These are phyloP conservation scores for Podilymbus podiceps DNA, from an alignment of 2,113 vertebrate species.

Conservation along the genomic window DNA sequence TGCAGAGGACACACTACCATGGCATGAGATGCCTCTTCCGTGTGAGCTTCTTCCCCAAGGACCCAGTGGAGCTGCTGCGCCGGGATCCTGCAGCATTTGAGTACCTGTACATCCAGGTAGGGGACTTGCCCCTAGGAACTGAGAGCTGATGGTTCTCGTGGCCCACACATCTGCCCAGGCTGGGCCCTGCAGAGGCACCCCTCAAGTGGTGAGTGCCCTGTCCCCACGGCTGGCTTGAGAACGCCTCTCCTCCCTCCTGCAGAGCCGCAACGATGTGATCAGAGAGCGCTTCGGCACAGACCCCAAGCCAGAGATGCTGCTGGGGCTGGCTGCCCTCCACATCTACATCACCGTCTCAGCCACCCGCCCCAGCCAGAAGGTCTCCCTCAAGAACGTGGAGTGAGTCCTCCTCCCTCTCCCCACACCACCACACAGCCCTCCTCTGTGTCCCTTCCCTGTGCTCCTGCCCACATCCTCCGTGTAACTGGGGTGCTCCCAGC, in stretches of 20 bases:
- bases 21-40: slow-evolving; percentile 98
- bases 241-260: not conserved
- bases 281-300: slow-evolving; percentile 92
- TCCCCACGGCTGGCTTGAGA: not conserved
- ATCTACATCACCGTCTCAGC: slow-evolving; percentile 97
- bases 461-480: not conserved
- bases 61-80: slow-evolving; percentile 90
- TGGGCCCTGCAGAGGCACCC: not conserved
- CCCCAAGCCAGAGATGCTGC: slow-evolving; percentile 91
- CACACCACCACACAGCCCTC: fast-evolving
- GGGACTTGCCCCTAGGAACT: not conserved
- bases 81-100: slow-evolving; percentile 95
- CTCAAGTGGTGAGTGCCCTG: not conserved
- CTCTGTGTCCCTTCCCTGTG: not conserved
- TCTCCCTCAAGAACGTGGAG: slow-evolving; percentile 97
- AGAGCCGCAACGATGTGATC: slow-evolving; percentile 98
- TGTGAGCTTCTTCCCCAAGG: slow-evolving; percentile 98
- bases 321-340: slow-evolving; percentile 91
- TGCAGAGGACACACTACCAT: slow-evolving; percentile 97
- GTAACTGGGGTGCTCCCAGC: not conserved
- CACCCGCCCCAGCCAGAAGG: slow-evolving; percentile 95
- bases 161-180: fast-evolving
- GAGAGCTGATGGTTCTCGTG: fast-evolving
- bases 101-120: slow-evolving; percentile 97
- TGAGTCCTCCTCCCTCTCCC: slow-evolving; percentile 77